phyloP scores from a whole-genome alignment of 2,113 vertebrate genomes.

The Chloroceryle aenea region DNA sequence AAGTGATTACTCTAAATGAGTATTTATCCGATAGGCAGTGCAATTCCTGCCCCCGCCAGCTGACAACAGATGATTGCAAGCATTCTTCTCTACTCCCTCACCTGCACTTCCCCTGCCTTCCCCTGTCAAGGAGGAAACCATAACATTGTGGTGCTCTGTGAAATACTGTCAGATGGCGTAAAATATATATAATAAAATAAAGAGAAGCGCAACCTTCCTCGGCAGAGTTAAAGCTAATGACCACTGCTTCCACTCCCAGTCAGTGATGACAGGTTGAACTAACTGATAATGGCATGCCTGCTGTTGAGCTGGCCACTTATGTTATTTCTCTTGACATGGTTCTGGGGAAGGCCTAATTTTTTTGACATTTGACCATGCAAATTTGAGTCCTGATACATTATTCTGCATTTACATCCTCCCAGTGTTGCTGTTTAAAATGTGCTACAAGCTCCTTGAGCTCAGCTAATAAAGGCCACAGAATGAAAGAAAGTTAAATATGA shows the following conservation, averaged over 20 bases:
- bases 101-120: constrained; percentile 47
- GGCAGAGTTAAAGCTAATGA: constrained; percentile 91
- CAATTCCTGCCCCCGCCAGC: constrained; percentile 65
- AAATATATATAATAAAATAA: constrained; percentile 77
- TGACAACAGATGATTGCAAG: constrained; percentile 68
- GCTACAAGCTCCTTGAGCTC: constrained; percentile 84
- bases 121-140: constrained; percentile 75
- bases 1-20: constrained; percentile 88
- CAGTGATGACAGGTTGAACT: constrained; percentile 95
- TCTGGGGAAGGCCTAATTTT: constrained; percentile 98
- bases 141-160: constrained; percentile 71
- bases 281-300: constrained; percentile 94
- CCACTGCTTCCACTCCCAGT: constrained; percentile 87
- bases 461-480: constrained; percentile 88
- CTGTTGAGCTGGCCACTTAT: constrained; percentile 91
- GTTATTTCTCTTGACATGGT: constrained; percentile 98
- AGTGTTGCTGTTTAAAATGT: constrained; percentile 87
- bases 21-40: constrained; percentile 83
- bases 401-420: constrained; percentile 98
- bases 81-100: constrained; percentile 11
- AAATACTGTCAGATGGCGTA: constrained; percentile 85
- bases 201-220: constrained; percentile 75
- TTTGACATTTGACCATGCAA: constrained; percentile 99
- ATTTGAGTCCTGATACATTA: constrained; percentile 98
- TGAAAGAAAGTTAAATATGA: constrained; percentile 85